Base-by-base conservation (phyloP, 2,113 vertebrate species). In the Protomyctophum bolini region DNA sequence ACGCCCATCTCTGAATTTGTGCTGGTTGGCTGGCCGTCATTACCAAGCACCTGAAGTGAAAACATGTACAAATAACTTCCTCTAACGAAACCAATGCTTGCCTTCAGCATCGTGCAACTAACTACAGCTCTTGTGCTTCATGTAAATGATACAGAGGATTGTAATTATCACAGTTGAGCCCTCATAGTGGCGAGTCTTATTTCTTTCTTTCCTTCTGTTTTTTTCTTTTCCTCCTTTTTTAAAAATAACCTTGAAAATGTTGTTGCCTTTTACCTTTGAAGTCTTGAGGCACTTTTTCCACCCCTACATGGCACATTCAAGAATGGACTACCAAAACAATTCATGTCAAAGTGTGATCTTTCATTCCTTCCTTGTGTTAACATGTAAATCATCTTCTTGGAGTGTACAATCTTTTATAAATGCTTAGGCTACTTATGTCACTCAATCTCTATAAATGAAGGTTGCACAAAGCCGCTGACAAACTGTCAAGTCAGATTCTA, bases 401-500 rank as follows among this genome's bases (percentile, higher is more conserved):
- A 68, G n/a, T 68, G 62, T 79, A 68, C 55, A 65, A 75, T 77
- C 61, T 62, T 76, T 70, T 58, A 48, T 48, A 59, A 59, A 79
- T 81, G 52, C 56, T 79, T 48, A n/a, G n/a, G n/a, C n/a, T n/a
- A 58, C 46, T 74, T 72, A 51, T 64, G 8, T 84, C 73, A 73
- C 6, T 52, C 61, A 58, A 7, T 15, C 64, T 76, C 60, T 77
- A 73, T 48, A 83, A 72, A 80, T 83, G 77, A 90, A 70, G 56
- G 76, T 76, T 86, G 84, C 80, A 88, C 81, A 84, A 68, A 15
- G 61, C 75, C 52, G 69, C 77, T 76, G 84, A 81, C 66, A 50
- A 41, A 41, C 33, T 41, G 33, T 41, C 51, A 66, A 68, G 83
- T 80, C 65, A 67, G 67, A 66, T 73, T 78, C 73, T 63, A 59